These are phyloP conservation scores for Andrena chrysosceles DNA, from an alignment of 2,888 invertebrate species.

Conservation along the genomic window DNA sequence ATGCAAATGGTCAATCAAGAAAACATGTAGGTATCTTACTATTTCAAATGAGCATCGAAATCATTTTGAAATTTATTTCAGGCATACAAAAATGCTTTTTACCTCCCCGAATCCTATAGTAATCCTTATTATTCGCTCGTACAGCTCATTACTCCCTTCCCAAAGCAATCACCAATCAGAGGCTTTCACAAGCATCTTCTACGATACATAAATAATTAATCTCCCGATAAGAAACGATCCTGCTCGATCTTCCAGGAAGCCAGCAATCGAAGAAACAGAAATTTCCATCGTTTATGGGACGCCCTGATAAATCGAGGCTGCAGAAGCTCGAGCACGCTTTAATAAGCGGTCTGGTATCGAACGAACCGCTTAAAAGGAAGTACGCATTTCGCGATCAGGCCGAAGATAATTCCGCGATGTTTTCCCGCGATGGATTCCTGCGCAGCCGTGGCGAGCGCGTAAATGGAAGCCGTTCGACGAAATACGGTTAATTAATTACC, in stretches of 20 bases:
- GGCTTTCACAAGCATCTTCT: not conserved
- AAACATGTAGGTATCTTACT: too few relatives aligned
- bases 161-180: too few relatives aligned
- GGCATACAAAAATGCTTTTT: too few relatives aligned
- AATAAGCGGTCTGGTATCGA: conserved; percentile 18
- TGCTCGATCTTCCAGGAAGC: not conserved
- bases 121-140: not conserved
- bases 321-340: not conserved
- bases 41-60: too few relatives aligned
- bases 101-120: too few relatives aligned
- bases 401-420: conserved; percentile 30
- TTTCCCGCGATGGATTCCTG: conserved; percentile 3
- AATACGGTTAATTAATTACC: conserved; percentile 52
- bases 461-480: conserved; percentile 44
- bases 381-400: conserved; percentile 20
- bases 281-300: not conserved
- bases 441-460: not conserved
- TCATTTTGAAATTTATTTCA: too few relatives aligned
- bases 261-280: not conserved
- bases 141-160: too few relatives aligned
- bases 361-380: conserved; percentile 31
- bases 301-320: conserved; percentile 10
- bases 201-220: not conserved
- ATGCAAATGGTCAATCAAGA: too few relatives aligned
- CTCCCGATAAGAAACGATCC: not conserved